phyloP scores from a whole-genome alignment of 2,888 invertebrate species.

The Leptinotarsa peninsularis region DNA sequence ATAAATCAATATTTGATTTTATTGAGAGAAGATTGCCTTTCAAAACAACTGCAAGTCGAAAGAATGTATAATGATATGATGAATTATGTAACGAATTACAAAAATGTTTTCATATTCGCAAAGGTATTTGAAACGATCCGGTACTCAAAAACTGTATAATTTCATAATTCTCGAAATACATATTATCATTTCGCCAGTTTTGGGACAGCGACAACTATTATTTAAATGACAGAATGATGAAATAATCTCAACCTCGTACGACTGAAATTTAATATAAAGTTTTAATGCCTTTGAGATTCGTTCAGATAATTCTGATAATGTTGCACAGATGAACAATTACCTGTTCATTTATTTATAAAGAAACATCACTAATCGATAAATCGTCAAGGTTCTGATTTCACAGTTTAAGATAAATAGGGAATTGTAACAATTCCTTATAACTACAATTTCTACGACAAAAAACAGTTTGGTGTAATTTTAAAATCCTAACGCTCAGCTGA shows the following conservation, averaged over 20 bases:
- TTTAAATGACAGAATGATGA: neutral
- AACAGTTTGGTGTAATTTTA: too few relatives aligned
- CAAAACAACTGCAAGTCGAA: neutral
- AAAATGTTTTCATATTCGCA: neutral
- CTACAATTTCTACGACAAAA: too few relatives aligned
- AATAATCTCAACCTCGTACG: neutral
- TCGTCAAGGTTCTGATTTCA: neutral
- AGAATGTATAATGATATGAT: neutral
- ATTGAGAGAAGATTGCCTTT: too few relatives aligned
- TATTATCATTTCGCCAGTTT: slow-evolving; percentile 2
- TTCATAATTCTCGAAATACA: neutral
- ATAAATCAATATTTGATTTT: too few relatives aligned
- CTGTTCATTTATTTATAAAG: neutral
- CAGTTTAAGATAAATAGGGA: neutral
- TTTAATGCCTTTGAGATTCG: neutral
- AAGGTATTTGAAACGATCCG: neutral
- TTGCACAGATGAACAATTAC: neutral
- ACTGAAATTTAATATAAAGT: too few relatives aligned
- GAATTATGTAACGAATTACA: neutral
- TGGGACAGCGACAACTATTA: neutral
- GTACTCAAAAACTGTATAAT: neutral
- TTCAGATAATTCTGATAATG: neutral
- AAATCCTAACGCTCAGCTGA: too few relatives aligned
- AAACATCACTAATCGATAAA: neutral
- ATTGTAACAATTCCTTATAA: too few relatives aligned